Evolutionary conservation across 2,113 vertebrate species (phyloP).

Genomic region (Megalops atlanticus): DNA sequence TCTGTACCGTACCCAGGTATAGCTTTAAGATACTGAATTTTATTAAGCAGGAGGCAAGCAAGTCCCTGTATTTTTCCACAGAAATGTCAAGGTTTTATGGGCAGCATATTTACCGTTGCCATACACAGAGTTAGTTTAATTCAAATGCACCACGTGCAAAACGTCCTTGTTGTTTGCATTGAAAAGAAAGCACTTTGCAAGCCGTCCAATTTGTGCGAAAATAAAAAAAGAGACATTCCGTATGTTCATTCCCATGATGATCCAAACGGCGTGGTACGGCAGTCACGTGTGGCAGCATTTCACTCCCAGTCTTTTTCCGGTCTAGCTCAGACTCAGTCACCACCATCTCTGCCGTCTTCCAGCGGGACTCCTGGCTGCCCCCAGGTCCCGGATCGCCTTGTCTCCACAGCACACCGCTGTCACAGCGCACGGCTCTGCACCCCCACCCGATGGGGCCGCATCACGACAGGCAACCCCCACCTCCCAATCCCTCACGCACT

Average conservation of each 20-base stretch:
- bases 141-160: no score
- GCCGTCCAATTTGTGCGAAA: constrained; percentile 10
- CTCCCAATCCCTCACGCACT: constrained; percentile 6
- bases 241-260: no score
- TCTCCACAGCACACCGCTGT: not conserved
- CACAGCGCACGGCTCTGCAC: not conserved
- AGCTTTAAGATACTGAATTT: not conserved
- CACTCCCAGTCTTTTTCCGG: no score
- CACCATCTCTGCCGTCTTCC: no score
- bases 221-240: no score
- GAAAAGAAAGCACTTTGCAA: no score
- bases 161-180: no score
- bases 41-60: not conserved
- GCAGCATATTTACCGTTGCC: not conserved
- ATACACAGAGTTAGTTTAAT: no score
- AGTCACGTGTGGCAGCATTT: no score
- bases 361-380: not conserved
- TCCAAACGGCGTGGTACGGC: no score
- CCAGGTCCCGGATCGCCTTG: not conserved
- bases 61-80: not conserved
- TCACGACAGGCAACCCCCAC: constrained; percentile 4
- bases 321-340: no score
- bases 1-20: not conserved
- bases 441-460: not conserved
- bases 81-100: not conserved